A percentile compares a stretch with the other conserved stretches of the same genome.
These are phyloP conservation scores for Prionailurus bengalensis DNA, from an alignment of 2,113 vertebrate genomes.

Conservation along the genomic window DNA sequence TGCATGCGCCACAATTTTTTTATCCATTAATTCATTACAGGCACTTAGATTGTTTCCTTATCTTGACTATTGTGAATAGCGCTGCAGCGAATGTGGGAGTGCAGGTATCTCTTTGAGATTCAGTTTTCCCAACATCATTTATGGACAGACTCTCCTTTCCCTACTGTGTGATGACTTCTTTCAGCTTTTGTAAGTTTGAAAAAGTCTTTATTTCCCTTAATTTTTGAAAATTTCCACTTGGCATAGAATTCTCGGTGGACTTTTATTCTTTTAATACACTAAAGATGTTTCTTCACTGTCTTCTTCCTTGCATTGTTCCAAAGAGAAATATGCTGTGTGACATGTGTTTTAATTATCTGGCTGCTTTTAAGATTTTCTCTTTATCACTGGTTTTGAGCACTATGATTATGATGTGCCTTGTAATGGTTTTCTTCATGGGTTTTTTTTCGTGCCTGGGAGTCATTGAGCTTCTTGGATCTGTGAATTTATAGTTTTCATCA, in stretches of 20 bases:
- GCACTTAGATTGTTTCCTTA: conserved; percentile 2
- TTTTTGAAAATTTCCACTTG: conserved; percentile 35
- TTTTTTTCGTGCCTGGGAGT: not conserved
- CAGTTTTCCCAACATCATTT: not conserved
- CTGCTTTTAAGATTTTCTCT: conserved; percentile 24
- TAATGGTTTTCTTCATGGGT: not conserved
- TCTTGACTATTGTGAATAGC: conserved; percentile 8
- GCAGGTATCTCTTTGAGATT: not conserved
- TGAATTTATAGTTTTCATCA: conserved; percentile 18
- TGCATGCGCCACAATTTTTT: not conserved
- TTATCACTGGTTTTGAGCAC: not conserved
- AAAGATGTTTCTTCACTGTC: conserved; percentile 22
- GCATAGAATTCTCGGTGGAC: not conserved
- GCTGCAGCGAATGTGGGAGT: not conserved
- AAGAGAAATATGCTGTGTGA: not conserved
- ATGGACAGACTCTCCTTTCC: not conserved
- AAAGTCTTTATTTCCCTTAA: conserved; percentile 33
- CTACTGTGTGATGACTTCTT: not conserved
- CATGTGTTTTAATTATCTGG: not conserved
- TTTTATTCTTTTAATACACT: not conserved
- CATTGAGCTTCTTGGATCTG: not conserved
- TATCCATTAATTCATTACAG: not conserved
- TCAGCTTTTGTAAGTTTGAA: conserved; percentile 1
- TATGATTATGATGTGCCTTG: not conserved
- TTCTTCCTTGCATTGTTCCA: not conserved